Evolutionary conservation across 2,888 invertebrate genomes (phyloP), one percentile per base, ranked within the genome.

Genomic region (Lamellibrachia columna): DNA sequence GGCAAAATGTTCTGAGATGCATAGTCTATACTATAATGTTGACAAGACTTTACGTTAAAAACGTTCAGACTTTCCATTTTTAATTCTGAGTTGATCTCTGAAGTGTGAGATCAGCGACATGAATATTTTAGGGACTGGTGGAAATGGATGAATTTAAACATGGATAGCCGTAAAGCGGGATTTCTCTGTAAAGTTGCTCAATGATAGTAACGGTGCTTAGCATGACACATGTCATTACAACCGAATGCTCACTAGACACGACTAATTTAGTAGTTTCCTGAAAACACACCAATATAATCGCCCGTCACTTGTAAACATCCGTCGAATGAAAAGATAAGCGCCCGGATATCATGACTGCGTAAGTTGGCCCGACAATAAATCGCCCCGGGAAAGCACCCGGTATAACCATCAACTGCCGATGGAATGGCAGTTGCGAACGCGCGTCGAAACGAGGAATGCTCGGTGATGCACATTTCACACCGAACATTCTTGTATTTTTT

Each of bases 261-360:
- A 22, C 15, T 15, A 22, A 22, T 75, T 75, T 11, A 75, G 4
- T 75, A 75, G 75, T 75, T 22, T 22, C 55, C 75, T n/a, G 22
- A 11, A 75, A 3, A 22, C 22, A n/a, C 75, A 15, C 75, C 75
- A 6, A 15, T 75, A 15, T 75, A 75, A 75, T 75, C 75, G 75
- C 75, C 22, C 75, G 75, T 75, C 75, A 75, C 75, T 75, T 75
- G 75, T 75, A 75, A 75, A 75, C 75, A 75, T 75, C 75, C 75
- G 75, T 22, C 75, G 75, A 22, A 22, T 22, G 75, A 22, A 22
- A 75, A 6, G 75, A 75, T 75, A 75, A 75, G 75, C 22, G 75
- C 75, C 75, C 75, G 75, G 75, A 75, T 15, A 75, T 75, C 75
- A n/a, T 75, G 75, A 75, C 75, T 75, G 75, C n/a, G 22, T 15